Evolutionary conservation across 2,797 vertebrate genomes (phyloP).

Genomic region (Sebastes flavidus): DNA sequence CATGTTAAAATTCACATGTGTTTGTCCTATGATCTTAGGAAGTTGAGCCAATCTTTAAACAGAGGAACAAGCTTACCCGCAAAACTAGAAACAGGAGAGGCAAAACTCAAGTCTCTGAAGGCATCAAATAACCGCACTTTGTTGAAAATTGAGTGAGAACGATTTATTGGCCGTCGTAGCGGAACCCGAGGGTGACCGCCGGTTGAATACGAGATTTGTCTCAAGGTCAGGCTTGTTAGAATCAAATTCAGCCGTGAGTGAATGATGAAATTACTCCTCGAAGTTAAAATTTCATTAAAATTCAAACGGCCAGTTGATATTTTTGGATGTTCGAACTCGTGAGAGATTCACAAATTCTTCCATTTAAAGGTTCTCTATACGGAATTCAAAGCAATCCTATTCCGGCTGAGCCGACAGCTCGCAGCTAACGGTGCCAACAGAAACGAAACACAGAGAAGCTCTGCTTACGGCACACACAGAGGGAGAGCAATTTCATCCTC

Average conservation of each 20-base stretch:
- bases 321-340: neutral
- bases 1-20: slow-evolving; percentile 39
- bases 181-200: slow-evolving; percentile 20
- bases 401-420: neutral
- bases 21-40: slow-evolving; percentile 30
- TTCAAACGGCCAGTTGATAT: neutral
- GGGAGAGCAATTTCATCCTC: no score
- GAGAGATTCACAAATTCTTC: neutral
- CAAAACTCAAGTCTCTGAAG: slow-evolving; percentile 1
- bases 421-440: no score
- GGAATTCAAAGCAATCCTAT: neutral
- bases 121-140: slow-evolving; percentile 8
- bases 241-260: neutral
- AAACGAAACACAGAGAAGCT: no score
- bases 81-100: slow-evolving; percentile 6
- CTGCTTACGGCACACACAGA: no score
- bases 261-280: neutral
- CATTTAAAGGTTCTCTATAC: neutral
- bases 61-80: neutral
- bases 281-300: neutral
- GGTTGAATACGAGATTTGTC: neutral
- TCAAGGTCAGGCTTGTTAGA: neutral
- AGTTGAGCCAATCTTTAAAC: slow-evolving; percentile 10
- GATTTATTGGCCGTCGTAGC: slow-evolving; percentile 40
- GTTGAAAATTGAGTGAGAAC: slow-evolving; percentile 34